Base-by-base conservation (phyloP, 2,888 invertebrate genomes). In the Lasioglossum morio region DNA sequence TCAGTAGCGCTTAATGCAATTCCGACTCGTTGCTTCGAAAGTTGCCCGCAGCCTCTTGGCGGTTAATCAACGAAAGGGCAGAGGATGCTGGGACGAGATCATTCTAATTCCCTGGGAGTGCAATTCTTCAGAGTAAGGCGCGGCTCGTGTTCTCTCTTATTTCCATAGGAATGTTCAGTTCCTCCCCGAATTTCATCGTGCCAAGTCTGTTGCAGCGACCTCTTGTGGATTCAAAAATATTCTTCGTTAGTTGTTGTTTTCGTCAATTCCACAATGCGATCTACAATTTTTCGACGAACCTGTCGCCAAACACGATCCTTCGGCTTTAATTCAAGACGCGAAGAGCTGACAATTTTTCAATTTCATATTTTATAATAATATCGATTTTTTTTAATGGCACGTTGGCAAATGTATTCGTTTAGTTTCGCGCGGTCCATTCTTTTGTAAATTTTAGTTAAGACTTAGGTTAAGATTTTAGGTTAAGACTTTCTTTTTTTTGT, bases 161-260 rank as follows among this genome's bases (percentile, higher is more conserved):
- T 69, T 69, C 69, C 69, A 37, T 37, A 19, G 69, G 69, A 69
- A 69, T 40, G 72, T 82, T 79, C 81, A 84, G 83, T 88, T 89
- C 76, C 30, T 69, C 83, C 66, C 70, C 66, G 73, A 82, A 80
- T 79, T 79, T 70, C 63, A 27, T 30, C 23, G 40, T 30, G 79
- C 79, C 46, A 19, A 75, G 70, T 82, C 57, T n/a, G 53, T 23
- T 43, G 60, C 37, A 66, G 30, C 30, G 37, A 27, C 40, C 46
- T 43, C 73, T 76, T 46, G n/a, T 48, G 78, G 69, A 85, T 77
- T 81, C 48, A 87, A 81, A 84, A 53, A 43, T 23, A 77, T 82
- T 79, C 80, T 75, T 80, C 48, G 82, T 82, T 79, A 77, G 72
- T n/a, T 53, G 10, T 10, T 53, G 23, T 23, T 53, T 53, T 23